Percentiles rank a stretch among this genome's conserved stretches.
Conservation (phyloP, 2,888 invertebrate species). For the Polyommatus iphigenia region DNA sequence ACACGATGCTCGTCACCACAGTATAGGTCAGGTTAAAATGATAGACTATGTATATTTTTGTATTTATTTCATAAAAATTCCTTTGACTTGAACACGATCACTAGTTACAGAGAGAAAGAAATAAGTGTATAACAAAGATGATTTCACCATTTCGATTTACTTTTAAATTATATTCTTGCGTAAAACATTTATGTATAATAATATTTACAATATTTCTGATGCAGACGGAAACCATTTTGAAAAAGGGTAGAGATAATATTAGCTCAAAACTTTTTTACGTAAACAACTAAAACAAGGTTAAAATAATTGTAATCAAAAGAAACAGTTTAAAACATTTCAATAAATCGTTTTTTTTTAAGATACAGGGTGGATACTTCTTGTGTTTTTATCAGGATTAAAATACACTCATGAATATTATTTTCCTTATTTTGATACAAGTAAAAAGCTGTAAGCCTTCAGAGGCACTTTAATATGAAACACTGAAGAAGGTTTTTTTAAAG, state of each 20-base stretch:
- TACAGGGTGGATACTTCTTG: too few species aligned
- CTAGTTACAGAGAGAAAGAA: constrained; percentile 77
- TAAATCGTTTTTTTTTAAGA: too few species aligned
- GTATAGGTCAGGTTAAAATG: constrained; percentile 8
- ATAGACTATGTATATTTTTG: constrained; percentile 42
- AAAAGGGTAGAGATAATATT: not conserved
- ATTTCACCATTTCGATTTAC: constrained; percentile 71
- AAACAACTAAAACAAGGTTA: not conserved
- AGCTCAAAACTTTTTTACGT: not conserved
- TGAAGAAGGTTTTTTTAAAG: too few species aligned
- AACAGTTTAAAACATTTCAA: too few species aligned
- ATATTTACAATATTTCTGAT: constrained; percentile 43
- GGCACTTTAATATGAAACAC: too few species aligned
- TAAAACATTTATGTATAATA: constrained; percentile 26
- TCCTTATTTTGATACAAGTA: too few species aligned
- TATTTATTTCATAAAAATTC: constrained; percentile 78
- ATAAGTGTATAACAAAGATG: constrained; percentile 68
- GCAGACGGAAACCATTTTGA: not conserved
- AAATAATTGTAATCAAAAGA: too few species aligned
- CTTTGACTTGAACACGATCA: constrained; percentile 80
- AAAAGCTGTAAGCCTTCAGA: too few species aligned
- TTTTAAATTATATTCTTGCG: constrained; percentile 62
- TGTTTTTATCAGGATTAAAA: too few species aligned
- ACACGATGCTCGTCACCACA: too few species aligned
- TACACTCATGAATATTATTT: too few species aligned